Conservation (phyloP, 1,140 invertebrate genomes). For the Cherax destructor region DNA sequence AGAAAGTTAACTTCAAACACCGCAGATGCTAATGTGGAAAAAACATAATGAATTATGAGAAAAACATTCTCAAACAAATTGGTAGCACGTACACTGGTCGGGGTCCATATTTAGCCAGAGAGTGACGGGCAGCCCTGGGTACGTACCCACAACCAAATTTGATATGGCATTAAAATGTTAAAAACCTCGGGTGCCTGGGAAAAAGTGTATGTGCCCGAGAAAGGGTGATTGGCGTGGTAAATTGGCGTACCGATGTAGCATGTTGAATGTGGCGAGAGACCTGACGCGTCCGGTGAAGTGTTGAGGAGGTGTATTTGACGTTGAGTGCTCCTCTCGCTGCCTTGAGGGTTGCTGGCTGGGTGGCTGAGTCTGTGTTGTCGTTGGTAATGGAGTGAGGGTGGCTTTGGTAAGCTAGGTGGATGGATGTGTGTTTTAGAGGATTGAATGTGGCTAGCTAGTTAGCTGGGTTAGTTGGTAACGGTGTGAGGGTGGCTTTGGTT, state of each 20-base stretch:
- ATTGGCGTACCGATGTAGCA: conserved; percentile 32
- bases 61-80: not conserved
- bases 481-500: too few species aligned
- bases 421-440: not conserved
- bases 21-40: not conserved
- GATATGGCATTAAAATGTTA: conserved; percentile 32
- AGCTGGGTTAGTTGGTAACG: too few species aligned
- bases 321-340: too few species aligned
- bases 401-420: not conserved
- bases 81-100: not conserved
- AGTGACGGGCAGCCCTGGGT: too few species aligned
- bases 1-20: too few species aligned
- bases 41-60: not conserved
- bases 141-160: conserved; percentile 5
- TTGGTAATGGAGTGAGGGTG: too few species aligned
- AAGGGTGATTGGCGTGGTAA: conserved; percentile 37
- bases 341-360: too few species aligned
- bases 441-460: too few species aligned
- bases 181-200: not conserved
- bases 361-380: too few species aligned
- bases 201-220: not conserved
- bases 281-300: conserved; percentile 39
- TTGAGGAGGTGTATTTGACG: conserved; percentile 1
- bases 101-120: not conserved
- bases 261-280: conserved; percentile 33